Evolutionary conservation across 2,888 invertebrate genomes (phyloP).

Genomic region (Drosophila aldrichi): DNA sequence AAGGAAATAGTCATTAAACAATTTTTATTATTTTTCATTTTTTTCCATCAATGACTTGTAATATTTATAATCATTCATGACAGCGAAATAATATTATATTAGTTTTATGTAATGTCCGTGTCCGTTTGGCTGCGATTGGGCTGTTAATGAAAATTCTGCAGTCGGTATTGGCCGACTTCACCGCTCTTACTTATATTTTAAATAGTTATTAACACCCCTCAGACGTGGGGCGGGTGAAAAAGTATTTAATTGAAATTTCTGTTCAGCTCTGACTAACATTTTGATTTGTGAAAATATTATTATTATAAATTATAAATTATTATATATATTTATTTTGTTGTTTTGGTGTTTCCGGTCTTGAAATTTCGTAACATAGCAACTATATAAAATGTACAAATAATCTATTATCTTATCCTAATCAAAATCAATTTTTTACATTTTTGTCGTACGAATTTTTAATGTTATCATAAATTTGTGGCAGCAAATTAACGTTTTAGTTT

Average conservation of each 20-base stretch:
- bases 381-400: neutral
- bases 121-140: too few species aligned
- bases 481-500: neutral
- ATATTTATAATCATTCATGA: neutral
- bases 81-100: too few species aligned
- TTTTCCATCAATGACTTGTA: conserved; percentile 14
- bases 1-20: conserved; percentile 32
- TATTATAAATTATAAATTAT: neutral
- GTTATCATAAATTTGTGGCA: neutral
- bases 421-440: conserved; percentile 3
- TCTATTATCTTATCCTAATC: conserved; percentile 10
- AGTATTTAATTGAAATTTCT: neutral
- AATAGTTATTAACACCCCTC: conserved; percentile 28
- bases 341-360: conserved; percentile 3
- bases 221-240: conserved; percentile 7
- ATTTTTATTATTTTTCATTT: neutral
- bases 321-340: neutral
- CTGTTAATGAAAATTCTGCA: too few species aligned
- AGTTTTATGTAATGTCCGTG: too few species aligned
- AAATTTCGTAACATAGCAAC: neutral
- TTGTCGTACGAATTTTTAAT: neutral
- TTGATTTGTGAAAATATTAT: neutral
- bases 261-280: neutral
- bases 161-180: too few species aligned
- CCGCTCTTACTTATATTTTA: neutral